Evolutionary conservation across 2,888 invertebrate genomes (phyloP).

Genomic region (Meiosimyza platycephala): DNA sequence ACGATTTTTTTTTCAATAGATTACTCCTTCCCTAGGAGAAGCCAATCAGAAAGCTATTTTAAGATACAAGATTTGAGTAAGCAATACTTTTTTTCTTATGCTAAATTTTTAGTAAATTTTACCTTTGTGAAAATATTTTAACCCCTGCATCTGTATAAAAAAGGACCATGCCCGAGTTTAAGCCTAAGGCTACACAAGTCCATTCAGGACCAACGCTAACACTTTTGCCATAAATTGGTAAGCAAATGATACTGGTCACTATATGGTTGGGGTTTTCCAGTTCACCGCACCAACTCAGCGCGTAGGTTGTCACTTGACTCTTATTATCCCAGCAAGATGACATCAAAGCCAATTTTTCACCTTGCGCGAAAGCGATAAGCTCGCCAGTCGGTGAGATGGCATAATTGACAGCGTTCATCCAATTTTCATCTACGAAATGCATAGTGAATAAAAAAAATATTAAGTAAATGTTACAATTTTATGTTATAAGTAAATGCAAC

Average conservation of each 20-base stretch:
- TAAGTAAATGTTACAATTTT: neutral
- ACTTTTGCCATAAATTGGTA: slow-evolving; percentile 67
- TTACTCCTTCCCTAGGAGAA: no score
- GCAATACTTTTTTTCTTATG: no score
- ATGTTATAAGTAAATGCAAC: neutral
- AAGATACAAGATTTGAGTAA: no score
- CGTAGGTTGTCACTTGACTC: slow-evolving; percentile 68
- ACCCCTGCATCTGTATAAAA: slow-evolving; percentile 92
- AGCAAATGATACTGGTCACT: slow-evolving; percentile 67
- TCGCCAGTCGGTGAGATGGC: slow-evolving; percentile 81
- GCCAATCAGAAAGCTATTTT: no score
- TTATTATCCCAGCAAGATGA: slow-evolving; percentile 73
- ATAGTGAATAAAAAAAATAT: neutral
- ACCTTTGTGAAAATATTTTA: slow-evolving; percentile 82
- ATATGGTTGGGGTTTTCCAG: slow-evolving; percentile 70
- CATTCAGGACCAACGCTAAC: slow-evolving; percentile 81
- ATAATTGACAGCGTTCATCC: slow-evolving; percentile 76
- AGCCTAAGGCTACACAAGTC: slow-evolving; percentile 91
- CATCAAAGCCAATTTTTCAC: slow-evolving; percentile 75
- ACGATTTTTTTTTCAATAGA: no score
- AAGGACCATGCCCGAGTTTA: slow-evolving; percentile 83
- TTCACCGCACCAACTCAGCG: slow-evolving; percentile 71
- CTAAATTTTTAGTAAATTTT: slow-evolving; percentile 28
- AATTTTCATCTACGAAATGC: slow-evolving; percentile 68
- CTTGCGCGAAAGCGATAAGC: slow-evolving; percentile 75